Evolutionary conservation across 2,888 invertebrate species (phyloP), one percentile per base, ranked within the genome.

Genomic region (Eurytoma adleriae): DNA sequence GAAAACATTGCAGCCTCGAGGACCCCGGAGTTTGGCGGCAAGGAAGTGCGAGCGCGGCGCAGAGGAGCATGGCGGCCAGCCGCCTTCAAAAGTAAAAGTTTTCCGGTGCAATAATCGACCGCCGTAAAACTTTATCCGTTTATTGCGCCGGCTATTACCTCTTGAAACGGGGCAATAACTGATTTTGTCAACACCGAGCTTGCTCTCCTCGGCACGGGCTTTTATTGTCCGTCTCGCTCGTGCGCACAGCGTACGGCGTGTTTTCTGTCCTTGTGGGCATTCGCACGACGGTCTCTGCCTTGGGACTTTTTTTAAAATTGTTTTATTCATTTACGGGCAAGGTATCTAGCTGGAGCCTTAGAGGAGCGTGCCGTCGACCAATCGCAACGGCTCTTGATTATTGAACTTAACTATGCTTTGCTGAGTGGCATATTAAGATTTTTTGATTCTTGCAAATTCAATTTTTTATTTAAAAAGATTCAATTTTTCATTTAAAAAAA

Each of bases 61-160:
- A 61, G 2, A 54, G 30, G 24, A 27, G 4, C 40, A 18, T 62
- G 50, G 67, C 54, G 16, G 40, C 14, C 52, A 10, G 57, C 52
- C 30, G 68, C 30, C 62, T 71, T 82, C 73, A 81, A 85, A 86
- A 85, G 87, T 86, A 88, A 88, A 88, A 89, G 85, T 87, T 86
- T 87, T 80, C 84, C 85, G 85, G 85, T 84, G 84, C 85, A 86
- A 86, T 87, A 88, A 88, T 88, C 86, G 86, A 81, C 75, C 82
- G 84, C 82, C 86, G 80, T 88, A 89, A 88, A 89, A 85, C 80
- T 89, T 87, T 88, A 89, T 88, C 86, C 83, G 83, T 89, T 89
- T 90, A 89, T 90, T 89, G 84, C 86, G 79, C 83, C 82, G 61
- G 83, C 84, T 86, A 87, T 86, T 87, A 85, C 82, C 84, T 85